Base-by-base conservation (phyloP, 2,797 vertebrate genomes). In the Enteromius anoplus region DNA sequence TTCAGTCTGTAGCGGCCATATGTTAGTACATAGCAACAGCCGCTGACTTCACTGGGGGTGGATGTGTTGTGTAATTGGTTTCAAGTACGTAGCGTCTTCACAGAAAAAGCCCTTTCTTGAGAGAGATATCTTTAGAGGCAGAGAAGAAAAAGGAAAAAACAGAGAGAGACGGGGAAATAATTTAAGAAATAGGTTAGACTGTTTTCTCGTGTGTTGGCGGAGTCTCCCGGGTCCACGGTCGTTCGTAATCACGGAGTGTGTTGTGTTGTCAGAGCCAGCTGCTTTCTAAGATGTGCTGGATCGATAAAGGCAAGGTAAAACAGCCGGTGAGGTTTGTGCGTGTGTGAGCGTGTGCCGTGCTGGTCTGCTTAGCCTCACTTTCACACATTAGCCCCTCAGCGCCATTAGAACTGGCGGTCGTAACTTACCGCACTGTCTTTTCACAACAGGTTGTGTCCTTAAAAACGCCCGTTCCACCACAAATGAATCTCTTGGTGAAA, bases 21-120 rank as follows among this genome's bases (percentile, higher is more conserved):
- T 94, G 93, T 93, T 94, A 93, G 92, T 91, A 89, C 87, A 69
- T 85, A 82, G 75, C 78, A 58, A 76, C 78, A 60, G 80, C 40
- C 85, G 72, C 86, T 90, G 88, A 90, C 89, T 89, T 82, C 86
- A 87, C 87, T 88, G 89, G 89, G 89, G 90, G 93, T 91, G 89
- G 91, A 93, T 90, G 90, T 93, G 92, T 91, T 91, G 91, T 91
- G 92, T 95, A 94, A 94, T 94, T 94, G 94, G 94, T 93, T 95
- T 95, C 94, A 94, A 93, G 93, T 92, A 93, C 93, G 93, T 91
- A 90, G 89, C 91, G 91, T 92, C 93, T 91, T 89, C 90, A 90
- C 89, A 82, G 83, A 94, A 92, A 91, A 92, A 91, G 85, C 89
- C 89, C 85, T 88, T 92, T 92, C 89, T 47, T 55, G 89, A 92